Percentiles rank a stretch among this genome's conserved stretches.
Evolutionary conservation across 2,113 vertebrate species (phyloP).

Genomic region (Dicrurus megarhynchus): DNA sequence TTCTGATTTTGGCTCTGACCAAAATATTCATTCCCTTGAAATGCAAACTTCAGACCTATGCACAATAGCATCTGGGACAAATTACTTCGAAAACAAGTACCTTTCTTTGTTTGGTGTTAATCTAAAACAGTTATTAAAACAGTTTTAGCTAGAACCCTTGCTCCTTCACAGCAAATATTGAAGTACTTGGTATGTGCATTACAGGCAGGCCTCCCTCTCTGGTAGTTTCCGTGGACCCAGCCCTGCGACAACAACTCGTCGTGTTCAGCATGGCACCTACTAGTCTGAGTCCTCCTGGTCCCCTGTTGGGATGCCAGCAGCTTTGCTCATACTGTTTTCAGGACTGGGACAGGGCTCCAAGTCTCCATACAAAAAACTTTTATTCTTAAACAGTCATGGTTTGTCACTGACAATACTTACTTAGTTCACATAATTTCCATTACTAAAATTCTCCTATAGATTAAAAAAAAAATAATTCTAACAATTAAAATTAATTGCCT

Average conservation of each 20-base stretch:
- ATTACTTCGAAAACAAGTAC: not conserved
- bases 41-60: not conserved
- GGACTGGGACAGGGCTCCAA: not conserved
- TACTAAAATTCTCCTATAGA: not conserved
- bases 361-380: not conserved
- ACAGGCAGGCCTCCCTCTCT: not conserved
- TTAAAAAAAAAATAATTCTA: conserved; percentile 32
- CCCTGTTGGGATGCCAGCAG: rapidly evolving
- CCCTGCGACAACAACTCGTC: not conserved
- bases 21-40: not conserved
- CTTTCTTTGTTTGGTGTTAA: not conserved
- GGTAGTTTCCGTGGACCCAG: not conserved
- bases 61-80: not conserved
- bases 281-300: not conserved
- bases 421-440: conserved; percentile 23
- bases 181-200: not conserved
- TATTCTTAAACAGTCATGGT: not conserved
- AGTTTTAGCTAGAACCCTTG: not conserved
- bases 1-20: not conserved
- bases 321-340: not conserved
- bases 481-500: conserved; percentile 55
- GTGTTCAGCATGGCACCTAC: not conserved
- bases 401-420: conserved; percentile 16
- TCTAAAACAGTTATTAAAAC: not conserved
- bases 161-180: not conserved